Base-by-base conservation (phyloP, 2,888 invertebrate species). In the Aricia artaxerxes region DNA sequence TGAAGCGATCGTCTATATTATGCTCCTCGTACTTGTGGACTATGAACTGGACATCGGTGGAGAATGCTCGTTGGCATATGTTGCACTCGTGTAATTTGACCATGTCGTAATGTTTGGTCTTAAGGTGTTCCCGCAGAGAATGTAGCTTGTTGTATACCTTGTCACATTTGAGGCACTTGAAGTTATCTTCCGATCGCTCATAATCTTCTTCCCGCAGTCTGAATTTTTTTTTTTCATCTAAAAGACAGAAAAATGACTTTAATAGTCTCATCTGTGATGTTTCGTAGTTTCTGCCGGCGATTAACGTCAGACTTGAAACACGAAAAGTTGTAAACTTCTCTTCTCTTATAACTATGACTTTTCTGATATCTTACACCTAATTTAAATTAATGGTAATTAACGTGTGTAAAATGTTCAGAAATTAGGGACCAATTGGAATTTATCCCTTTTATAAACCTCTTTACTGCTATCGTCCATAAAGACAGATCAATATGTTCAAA, bases 1-100 rank as follows among this genome's bases (percentile, higher is more conserved):
- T 87, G 80, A 87, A 86, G 4, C 93, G 84, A 0, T 92, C 91
- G 69, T 93, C 93, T 0, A 93, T 83, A 2, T 87, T 84, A 69
- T 93, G 93, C 0, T 81, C 87, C 53, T 90, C 85, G 0, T 91
- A 81, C 64, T 92, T 92, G 83, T 93, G 93, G 0, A 87, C 80
- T 0, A 88, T 88, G 1, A 89, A 83, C 0, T 89, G 89, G 0
- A 91, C 88, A 0, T 85, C 83, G 0, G 91, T 91, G 88, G 89
- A 88, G 82, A 91, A 91, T 5, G 83, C 84, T 60, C 87, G 85
- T 0, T 81, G 79, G 81, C 92, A 92, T n/a, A 86, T 83, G 0
- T 86, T 81, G 64, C 92, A 92, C 0, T 61, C 64, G 81, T 82
- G 2, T 49, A 49, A 88, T 24, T 85, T 83, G 0, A 90, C 86